Base-by-base conservation (phyloP, 2,888 invertebrate species). In the Herminia tarsipennalis region DNA sequence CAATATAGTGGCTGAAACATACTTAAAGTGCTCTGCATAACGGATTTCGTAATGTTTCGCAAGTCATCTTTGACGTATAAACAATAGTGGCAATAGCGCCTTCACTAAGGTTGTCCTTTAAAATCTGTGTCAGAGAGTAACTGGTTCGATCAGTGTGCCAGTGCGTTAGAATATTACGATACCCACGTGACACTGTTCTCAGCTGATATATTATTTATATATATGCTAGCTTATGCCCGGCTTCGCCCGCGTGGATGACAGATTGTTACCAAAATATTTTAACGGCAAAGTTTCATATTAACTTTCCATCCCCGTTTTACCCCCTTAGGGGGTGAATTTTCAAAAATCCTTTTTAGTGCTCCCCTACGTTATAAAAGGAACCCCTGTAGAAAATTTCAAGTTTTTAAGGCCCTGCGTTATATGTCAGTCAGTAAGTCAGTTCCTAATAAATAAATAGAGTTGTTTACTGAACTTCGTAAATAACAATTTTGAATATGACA, bases 81-180 rank as follows among this genome's bases (percentile, higher is more conserved):
- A 86, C 88, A 87, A 88, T 88, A 73, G 84, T 66, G 70, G 86
- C 88, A 87, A 88, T 88, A 73, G 84, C 66, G 70, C 61, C 70
- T 72, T 69, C 62, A 74, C 66, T 72, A 71, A 77, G 73, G 77
- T 69, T 85, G 86, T 86, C 87, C 83, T 86, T 83, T 81, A 63
- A 71, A 79, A 88, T 80, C 79, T 87, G 68, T 88, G 88, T 85
- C 86, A 83, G 66, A 73, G 59, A 48, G 67, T 56, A 78, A 83
- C 81, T 77, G 73, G 79, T 78, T 76, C 72, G 72, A 75, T 78
- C 62, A 52, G 56, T 50, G 33, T 24, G 54, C 40, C 45, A 45
- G 21, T 30, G 41, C 42, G 51, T 45, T 66, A 47, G 46, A 49
- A 42, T 63, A 58, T 40, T 42, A 29, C 28, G 27, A 33, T n/a